phyloP scores from a whole-genome alignment of 2,113 vertebrate genomes.

The Urocynchramus pylzowi region DNA sequence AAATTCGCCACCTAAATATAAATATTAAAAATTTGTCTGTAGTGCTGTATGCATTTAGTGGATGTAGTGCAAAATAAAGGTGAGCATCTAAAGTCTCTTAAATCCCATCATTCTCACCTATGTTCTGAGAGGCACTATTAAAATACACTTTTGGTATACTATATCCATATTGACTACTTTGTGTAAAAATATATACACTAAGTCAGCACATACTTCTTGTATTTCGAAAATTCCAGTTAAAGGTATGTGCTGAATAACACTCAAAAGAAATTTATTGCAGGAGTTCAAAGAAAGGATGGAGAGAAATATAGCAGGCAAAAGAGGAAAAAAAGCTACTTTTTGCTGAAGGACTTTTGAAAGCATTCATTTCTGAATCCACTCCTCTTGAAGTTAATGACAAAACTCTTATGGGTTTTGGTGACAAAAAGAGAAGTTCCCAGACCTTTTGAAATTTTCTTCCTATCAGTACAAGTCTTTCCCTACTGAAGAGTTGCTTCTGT shows the following conservation, averaged over 20 bases:
- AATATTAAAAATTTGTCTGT: not conserved
- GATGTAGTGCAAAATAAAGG: not conserved
- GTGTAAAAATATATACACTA: not conserved
- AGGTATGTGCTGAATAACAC: not conserved
- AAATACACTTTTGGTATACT: not conserved
- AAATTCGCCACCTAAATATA: not conserved
- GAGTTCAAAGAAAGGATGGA: not conserved
- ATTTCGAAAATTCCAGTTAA: not conserved
- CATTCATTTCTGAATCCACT: not conserved
- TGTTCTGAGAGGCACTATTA: not conserved
- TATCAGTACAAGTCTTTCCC: not conserved
- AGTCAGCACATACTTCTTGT: not conserved
- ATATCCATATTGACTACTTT: not conserved
- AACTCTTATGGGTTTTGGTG: not conserved
- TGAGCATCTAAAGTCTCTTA: not conserved
- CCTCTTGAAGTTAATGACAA: not conserved
- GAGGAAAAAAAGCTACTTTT: not conserved
- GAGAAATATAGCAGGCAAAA: not conserved
- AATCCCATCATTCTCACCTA: not conserved
- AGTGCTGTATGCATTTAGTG: not conserved
- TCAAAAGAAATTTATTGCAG: not conserved
- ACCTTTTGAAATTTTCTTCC: slow-evolving; percentile 11
- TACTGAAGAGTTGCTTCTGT: not conserved
- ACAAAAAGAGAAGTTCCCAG: not conserved
- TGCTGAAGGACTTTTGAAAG: not conserved